phyloP scores from a whole-genome alignment of 2,888 invertebrate genomes.

The Zygaena filipendulae region DNA sequence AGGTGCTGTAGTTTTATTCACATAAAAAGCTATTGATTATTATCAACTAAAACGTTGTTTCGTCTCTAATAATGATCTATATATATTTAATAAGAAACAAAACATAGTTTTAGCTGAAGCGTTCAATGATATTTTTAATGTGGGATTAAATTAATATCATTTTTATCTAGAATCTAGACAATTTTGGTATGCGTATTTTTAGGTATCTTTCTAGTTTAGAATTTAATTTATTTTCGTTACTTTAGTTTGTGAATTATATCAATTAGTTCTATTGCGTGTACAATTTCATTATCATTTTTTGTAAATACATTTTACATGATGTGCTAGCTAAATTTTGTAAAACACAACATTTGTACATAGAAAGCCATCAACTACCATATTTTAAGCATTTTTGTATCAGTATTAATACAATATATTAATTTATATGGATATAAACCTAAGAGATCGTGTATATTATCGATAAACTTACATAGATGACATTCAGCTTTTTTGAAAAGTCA shows the following conservation, averaged over 20 bases:
- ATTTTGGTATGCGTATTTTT: slow-evolving; percentile 21
- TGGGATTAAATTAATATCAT: slow-evolving; percentile 2
- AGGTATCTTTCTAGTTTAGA: slow-evolving; percentile 22
- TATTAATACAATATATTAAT: slow-evolving; percentile 60
- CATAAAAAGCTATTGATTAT: too few species aligned
- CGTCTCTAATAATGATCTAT: too few species aligned
- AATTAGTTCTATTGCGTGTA: slow-evolving; percentile 29
- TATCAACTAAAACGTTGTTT: too few species aligned
- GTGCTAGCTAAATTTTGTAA: too few species aligned
- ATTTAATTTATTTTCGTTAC: slow-evolving; percentile 37
- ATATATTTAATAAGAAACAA: too few species aligned
- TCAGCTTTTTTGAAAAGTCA: slow-evolving; percentile 26
- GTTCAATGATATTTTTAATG: too few species aligned
- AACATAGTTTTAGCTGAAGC: too few species aligned
- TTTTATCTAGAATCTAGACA: slow-evolving; percentile 10
- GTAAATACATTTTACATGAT: too few species aligned
- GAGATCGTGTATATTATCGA: too few species aligned
- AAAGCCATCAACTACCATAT: slow-evolving; percentile 54
- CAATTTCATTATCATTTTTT: too few species aligned
- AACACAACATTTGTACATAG: slow-evolving; percentile 51
- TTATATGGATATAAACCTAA: slow-evolving; percentile 36
- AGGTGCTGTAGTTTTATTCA: too few species aligned
- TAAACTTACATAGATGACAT: slow-evolving; percentile 17
- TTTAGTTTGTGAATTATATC: slow-evolving; percentile 41
- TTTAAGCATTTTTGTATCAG: slow-evolving; percentile 53